A percentile compares a stretch with the other conserved stretches of the same genome.
Evolutionary conservation across 2,113 vertebrate species (phyloP).

Genomic region (Manacus vitellinus): DNA sequence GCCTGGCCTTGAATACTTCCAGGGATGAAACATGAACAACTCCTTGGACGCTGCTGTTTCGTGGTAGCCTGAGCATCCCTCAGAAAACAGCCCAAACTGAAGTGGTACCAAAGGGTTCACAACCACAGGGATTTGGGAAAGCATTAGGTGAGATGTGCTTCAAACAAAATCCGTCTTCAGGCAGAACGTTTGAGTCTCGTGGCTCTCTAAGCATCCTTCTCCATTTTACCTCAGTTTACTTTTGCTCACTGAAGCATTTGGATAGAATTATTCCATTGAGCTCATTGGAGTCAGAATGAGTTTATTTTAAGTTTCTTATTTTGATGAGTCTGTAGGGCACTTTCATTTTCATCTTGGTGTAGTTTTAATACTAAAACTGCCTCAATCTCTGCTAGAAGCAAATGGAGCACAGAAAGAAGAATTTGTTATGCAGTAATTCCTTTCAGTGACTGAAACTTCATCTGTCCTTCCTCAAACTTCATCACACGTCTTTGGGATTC

Average conservation of each 20-base stretch:
- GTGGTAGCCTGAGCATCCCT: not conserved
- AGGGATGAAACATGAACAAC: not conserved
- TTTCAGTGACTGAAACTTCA: not conserved
- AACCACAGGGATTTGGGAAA: not conserved
- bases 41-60: not conserved
- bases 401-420: not conserved
- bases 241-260: conserved; percentile 10
- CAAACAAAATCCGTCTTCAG: not conserved
- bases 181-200: not conserved
- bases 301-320: not conserved
- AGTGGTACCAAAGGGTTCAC: not conserved
- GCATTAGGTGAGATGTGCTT: not conserved
- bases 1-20: not conserved
- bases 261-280: not conserved
- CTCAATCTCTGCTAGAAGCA: not conserved
- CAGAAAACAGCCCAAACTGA: not conserved
- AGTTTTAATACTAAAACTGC: conserved; percentile 8
- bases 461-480: not conserved
- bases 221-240: conserved; percentile 25
- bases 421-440: not conserved
- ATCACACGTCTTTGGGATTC: not conserved
- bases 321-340: not conserved
- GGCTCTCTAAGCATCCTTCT: not conserved
- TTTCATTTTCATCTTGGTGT: not conserved
- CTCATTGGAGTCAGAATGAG: not conserved